These are phyloP conservation scores for Sinopyrophorus schimmeli DNA, from an alignment of 2,888 invertebrate species.

Conservation along the genomic window DNA sequence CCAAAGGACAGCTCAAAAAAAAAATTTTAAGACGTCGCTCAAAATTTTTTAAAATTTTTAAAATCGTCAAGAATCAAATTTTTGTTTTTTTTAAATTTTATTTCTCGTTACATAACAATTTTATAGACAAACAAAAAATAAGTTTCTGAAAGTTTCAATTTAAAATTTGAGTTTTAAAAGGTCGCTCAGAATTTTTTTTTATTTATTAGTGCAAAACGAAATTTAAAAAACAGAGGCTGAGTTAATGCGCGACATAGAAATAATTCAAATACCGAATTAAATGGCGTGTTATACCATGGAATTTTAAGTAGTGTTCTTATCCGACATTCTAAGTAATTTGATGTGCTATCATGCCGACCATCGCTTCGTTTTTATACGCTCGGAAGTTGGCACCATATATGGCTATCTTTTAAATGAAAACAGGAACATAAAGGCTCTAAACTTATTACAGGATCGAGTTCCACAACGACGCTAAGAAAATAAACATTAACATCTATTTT, in stretches of 20 bases:
- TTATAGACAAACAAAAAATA: too few relatives aligned
- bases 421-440: conserved; percentile 2
- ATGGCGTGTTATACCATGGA: background rate
- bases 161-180: too few relatives aligned
- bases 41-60: too few relatives aligned
- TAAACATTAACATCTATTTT: conserved; percentile 20
- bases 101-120: too few relatives aligned
- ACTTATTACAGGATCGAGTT: conserved; percentile 1
- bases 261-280: background rate
- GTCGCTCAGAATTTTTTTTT: too few relatives aligned
- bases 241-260: conserved; percentile 5
- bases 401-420: conserved; percentile 2
- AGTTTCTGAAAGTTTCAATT: too few relatives aligned
- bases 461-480: conserved; percentile 7
- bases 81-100: too few relatives aligned
- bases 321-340: conserved; percentile 1
- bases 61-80: too few relatives aligned
- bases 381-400: conserved; percentile 2
- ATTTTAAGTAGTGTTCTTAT: conserved; percentile 8
- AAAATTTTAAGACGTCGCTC: too few relatives aligned
- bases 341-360: conserved; percentile 8
- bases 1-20: too few relatives aligned
- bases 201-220: too few relatives aligned
- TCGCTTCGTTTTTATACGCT: background rate
- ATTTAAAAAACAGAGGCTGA: background rate